Evolutionary conservation across 2,888 invertebrate genomes (phyloP), one percentile per base, ranked within the genome.

Genomic region (Temnothorax ravouxi): DNA sequence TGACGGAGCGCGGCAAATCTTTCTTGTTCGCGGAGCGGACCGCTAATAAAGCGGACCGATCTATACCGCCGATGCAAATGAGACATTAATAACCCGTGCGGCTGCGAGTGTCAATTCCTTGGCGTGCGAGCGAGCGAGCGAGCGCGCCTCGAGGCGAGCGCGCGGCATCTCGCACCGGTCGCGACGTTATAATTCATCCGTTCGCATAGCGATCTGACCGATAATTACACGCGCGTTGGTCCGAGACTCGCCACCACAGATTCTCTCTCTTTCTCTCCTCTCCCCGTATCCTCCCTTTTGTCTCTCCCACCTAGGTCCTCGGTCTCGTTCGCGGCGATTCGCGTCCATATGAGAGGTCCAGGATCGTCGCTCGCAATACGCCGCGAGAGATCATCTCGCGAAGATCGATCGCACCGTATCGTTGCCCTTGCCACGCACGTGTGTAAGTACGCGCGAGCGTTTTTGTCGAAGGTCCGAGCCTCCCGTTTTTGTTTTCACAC

Each of bases 111-210:
- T 91, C 89, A 91, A 91, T 90, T 90, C 86, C 62, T 84, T 18
- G 15, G 47, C 18, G 44, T 15, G 69, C 52, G 69, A 67, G n/a
- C 76, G 67, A 66, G 71, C 21, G 29, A 15, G 76, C 67, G 38
- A 44, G 29, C 61, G 47, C 62, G 85, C 90, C 87, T 76, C 82
- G 79, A 50, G 86, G 87, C 87, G 59, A 61, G 18, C 71, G 18
- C 71, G 52, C 67, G 54, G 81, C 83, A 80, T 80, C 59, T 80
- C 84, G 83, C 79, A 52, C 79, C 79, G 64, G 71, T 79, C 72
- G 77, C 69, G 79, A 85, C 82, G 88, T 84, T 87, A 87, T 91
- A 91, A 91, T 91, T 91, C 91, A 91, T 91, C 86, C 86, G 75
- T 88, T 88, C 87, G 86, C 87, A 90, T 88, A 91, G 84, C 88